phyloP scores from a whole-genome alignment of 2,888 invertebrate genomes.

The Morpho achilles region DNA sequence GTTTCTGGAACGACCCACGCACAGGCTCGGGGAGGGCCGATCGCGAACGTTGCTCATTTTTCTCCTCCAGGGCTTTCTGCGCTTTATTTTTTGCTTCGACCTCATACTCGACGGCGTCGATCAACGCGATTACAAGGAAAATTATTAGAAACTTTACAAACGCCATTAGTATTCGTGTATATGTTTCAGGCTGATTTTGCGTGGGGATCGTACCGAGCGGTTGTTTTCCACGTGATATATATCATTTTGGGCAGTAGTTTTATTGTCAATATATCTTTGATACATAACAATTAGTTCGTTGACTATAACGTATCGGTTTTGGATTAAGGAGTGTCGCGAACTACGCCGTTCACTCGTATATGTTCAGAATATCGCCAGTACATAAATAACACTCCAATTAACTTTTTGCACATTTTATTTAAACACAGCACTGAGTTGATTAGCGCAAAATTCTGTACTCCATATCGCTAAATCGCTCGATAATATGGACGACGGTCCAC shows the following conservation, averaged over 20 bases:
- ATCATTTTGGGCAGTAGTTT: constrained; percentile 44
- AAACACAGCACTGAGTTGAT: constrained; percentile 21
- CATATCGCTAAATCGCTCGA: constrained; percentile 39
- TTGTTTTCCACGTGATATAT: constrained; percentile 30
- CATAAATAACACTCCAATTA: constrained; percentile 42
- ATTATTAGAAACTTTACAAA: constrained; percentile 46
- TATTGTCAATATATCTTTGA: constrained; percentile 37
- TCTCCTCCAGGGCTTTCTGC: constrained; percentile 68
- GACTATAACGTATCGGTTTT: constrained; percentile 32
- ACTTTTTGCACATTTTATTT: constrained; percentile 31
- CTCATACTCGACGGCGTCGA: constrained; percentile 53
- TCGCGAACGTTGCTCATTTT: constrained; percentile 55
- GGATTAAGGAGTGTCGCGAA: constrained; percentile 37
- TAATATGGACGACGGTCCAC: constrained; percentile 43
- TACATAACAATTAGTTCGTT: constrained; percentile 53
- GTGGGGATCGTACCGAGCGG: constrained; percentile 39
- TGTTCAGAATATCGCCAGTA: constrained; percentile 50
- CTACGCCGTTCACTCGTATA: constrained; percentile 31
- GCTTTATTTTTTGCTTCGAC: constrained; percentile 59
- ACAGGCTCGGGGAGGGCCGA: constrained; percentile 53
- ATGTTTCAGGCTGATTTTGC: constrained; percentile 41
- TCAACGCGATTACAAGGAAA: constrained; percentile 50
- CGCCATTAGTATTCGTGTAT: constrained; percentile 62
- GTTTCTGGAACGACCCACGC: constrained; percentile 52
- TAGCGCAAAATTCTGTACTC: constrained; percentile 31